A percentile compares a stretch with the other conserved stretches of the same genome.
Conservation (phyloP, 2,888 invertebrate species). For the Tanaodytes sp. region DNA sequence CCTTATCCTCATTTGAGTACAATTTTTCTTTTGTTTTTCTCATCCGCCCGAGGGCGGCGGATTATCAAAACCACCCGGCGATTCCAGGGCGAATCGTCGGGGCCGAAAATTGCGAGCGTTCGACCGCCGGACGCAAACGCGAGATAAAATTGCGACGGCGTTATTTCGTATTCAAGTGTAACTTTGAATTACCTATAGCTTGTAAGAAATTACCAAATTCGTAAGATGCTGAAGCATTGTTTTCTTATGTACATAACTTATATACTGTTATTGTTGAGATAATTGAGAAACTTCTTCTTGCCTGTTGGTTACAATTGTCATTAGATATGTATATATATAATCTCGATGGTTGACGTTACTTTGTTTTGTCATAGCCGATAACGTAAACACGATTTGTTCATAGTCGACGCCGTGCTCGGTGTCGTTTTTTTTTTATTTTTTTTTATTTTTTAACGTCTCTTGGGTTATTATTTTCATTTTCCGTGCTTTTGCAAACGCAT, state of each 20-base stretch:
- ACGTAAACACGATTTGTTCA: slow-evolving; percentile 32
- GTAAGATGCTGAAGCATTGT: slow-evolving; percentile 45
- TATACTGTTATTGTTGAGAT: slow-evolving; percentile 51
- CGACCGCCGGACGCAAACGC: not conserved
- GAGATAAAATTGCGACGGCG: slow-evolving; percentile 36
- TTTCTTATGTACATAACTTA: slow-evolving; percentile 52
- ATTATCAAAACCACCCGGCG: no score
- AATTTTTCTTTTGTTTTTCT: no score
- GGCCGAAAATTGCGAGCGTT: not conserved
- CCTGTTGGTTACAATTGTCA: slow-evolving; percentile 49
- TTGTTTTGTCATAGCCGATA: slow-evolving; percentile 28
- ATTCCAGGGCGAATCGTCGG: no score
- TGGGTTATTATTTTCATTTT: no score
- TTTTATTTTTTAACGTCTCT: no score
- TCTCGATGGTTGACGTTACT: slow-evolving; percentile 41
- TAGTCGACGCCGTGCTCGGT: no score
- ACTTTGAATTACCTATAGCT: slow-evolving; percentile 41
- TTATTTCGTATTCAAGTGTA: slow-evolving; percentile 42
- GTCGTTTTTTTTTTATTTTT: no score
- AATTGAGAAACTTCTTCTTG: slow-evolving; percentile 51
- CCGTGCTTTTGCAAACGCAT: no score
- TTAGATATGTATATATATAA: slow-evolving; percentile 51
- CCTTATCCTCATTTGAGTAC: no score
- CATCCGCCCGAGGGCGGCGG: no score
- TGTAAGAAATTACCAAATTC: slow-evolving; percentile 34